Evolutionary conservation across 2,797 vertebrate genomes (phyloP).

Genomic region (Gambusia yucatana): DNA sequence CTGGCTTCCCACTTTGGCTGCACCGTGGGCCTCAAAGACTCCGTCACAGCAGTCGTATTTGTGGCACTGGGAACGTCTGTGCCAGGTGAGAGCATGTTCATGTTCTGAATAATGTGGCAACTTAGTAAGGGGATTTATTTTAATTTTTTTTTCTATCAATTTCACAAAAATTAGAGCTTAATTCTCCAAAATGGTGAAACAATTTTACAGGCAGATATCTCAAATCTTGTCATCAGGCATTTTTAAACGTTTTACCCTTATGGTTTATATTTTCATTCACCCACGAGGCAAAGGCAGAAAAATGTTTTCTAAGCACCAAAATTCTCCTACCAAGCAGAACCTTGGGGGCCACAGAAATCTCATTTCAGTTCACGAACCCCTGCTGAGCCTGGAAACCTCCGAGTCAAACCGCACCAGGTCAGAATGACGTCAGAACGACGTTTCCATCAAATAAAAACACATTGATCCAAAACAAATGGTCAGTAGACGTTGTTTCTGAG

Average conservation of each 20-base stretch:
- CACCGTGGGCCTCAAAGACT: constrained; percentile 97
- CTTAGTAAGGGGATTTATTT: too few relatives aligned
- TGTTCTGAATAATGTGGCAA: not conserved
- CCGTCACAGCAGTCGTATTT: constrained; percentile 96
- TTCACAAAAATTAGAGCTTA: not conserved
- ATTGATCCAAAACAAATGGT: not conserved
- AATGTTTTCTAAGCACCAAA: not conserved
- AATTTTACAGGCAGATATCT: not conserved
- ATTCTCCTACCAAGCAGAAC: not conserved
- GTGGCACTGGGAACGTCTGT: constrained; percentile 96
- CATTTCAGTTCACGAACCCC: not conserved
- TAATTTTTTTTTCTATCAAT: too few relatives aligned
- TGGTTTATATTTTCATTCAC: not conserved
- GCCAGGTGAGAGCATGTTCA: constrained; percentile 83
- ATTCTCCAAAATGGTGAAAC: not conserved
- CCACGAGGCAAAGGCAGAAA: not conserved
- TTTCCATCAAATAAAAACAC: not conserved
- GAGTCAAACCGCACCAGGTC: not conserved
- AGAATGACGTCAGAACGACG: not conserved
- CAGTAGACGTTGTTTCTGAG: too few relatives aligned
- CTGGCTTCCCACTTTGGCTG: constrained; percentile 97
- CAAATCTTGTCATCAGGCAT: not conserved
- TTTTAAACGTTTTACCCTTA: not conserved
- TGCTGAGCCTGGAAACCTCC: not conserved
- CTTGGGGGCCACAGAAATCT: not conserved